Conservation (phyloP, 2,113 vertebrate genomes). For the Cavia porcellus region DNA sequence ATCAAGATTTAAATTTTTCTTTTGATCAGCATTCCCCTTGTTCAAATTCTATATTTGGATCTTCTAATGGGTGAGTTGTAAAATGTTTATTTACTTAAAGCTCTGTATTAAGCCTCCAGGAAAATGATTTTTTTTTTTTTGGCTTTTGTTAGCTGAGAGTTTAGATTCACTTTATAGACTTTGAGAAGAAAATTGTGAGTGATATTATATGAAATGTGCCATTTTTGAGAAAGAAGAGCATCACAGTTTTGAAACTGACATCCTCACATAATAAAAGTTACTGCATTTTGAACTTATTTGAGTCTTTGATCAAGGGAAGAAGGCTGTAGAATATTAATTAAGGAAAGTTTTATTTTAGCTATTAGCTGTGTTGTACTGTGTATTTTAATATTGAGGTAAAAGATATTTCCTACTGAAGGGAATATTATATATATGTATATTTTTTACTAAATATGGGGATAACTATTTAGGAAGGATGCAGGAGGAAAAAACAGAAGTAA, state of each 20-base stretch:
- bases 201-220: neutral
- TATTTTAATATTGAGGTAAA: neutral
- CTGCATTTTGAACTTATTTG: neutral
- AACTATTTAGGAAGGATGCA: neutral
- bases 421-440: neutral
- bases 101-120: neutral
- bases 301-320: neutral
- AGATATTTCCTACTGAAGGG: neutral
- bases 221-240: slow-evolving; percentile 30
- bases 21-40: neutral
- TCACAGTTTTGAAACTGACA: slow-evolving; percentile 40
- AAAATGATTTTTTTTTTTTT: neutral
- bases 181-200: neutral
- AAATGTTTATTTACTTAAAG: neutral
- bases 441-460: neutral
- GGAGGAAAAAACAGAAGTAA: neutral
- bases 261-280: neutral
- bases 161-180: neutral
- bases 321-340: neutral
- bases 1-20: neutral
- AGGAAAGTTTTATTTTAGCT: neutral
- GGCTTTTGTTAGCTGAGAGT: neutral
- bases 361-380: neutral
- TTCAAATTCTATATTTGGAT: neutral
- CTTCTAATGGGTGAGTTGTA: neutral